Percentiles rank a stretch among this genome's conserved stretches.
Evolutionary conservation across 2,888 invertebrate genomes (phyloP).

Genomic region (Andrena marginata): DNA sequence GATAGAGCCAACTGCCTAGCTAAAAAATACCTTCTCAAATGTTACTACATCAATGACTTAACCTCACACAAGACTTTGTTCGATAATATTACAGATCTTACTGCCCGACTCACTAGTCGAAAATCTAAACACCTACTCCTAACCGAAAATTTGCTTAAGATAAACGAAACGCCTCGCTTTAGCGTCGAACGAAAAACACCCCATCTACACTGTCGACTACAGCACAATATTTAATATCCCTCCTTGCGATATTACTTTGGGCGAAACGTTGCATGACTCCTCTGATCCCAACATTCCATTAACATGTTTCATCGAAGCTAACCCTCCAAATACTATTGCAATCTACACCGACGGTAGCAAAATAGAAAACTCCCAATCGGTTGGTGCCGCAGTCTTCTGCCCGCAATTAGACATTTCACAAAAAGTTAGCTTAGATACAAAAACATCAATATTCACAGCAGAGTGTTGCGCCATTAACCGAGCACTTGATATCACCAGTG

Average conservation of each 20-base stretch:
- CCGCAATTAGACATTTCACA: not conserved
- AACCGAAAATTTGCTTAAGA: not conserved
- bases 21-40: not conserved
- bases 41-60: not conserved
- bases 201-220: not conserved
- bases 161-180: too few relatives aligned
- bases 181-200: not conserved
- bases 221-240: not conserved
- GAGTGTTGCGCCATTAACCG: not conserved
- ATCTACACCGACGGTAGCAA: conserved; percentile 1
- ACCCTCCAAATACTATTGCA: not conserved
- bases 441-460: not conserved
- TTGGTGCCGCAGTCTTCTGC: not conserved
- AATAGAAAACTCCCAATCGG: not conserved
- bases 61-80: not conserved
- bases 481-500: not conserved
- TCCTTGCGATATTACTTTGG: not conserved
- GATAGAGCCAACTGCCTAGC: not conserved
- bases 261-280: not conserved
- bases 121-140: not conserved
- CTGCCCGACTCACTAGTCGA: not conserved
- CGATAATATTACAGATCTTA: not conserved
- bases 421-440: not conserved
- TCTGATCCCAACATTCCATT: not conserved
- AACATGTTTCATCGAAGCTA: not conserved